A percentile compares a stretch with the other conserved stretches of the same genome.
phyloP scores from a whole-genome alignment of 2,888 invertebrate species.

The Rotaria macrura region DNA sequence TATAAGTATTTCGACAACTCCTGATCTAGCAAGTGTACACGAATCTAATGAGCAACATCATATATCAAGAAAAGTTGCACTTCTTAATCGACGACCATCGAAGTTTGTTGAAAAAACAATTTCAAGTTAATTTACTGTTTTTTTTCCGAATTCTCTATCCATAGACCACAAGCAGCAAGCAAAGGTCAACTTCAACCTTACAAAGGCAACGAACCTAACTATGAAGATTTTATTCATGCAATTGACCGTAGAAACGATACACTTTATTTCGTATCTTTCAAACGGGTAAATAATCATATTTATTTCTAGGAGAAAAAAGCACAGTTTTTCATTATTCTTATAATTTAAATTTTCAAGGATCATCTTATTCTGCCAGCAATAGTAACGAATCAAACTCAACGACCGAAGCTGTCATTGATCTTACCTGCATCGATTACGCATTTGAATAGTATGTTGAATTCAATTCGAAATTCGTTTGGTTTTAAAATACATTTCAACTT shows the following conservation, averaged over 20 bases:
- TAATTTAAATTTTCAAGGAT: slow-evolving; percentile 49
- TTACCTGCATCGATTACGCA: slow-evolving; percentile 60
- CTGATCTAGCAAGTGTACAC: not conserved
- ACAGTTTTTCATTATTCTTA: not conserved
- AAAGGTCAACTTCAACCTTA: slow-evolving; percentile 40
- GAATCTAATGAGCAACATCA: not conserved
- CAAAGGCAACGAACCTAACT: slow-evolving; percentile 40
- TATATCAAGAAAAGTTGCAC: not conserved
- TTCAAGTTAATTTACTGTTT: too few relatives aligned
- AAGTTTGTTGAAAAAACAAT: too few relatives aligned
- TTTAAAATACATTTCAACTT: too few relatives aligned
- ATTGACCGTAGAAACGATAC: slow-evolving; percentile 74
- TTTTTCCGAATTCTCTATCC: not conserved
- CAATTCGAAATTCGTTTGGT: too few relatives aligned
- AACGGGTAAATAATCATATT: slow-evolving; percentile 47
- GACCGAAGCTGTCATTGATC: slow-evolving; percentile 83
- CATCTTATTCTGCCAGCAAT: slow-evolving; percentile 74
- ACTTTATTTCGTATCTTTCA: slow-evolving; percentile 80
- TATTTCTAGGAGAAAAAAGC: not conserved
- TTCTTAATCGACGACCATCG: not conserved
- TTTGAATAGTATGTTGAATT: slow-evolving; percentile 22
- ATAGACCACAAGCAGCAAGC: not conserved
- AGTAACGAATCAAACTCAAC: slow-evolving; percentile 63
- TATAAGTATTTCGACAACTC: not conserved
- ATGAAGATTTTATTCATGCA: slow-evolving; percentile 46